These are phyloP conservation scores for Eidolon helvum DNA, from an alignment of 2,113 vertebrate species.

Conservation along the genomic window DNA sequence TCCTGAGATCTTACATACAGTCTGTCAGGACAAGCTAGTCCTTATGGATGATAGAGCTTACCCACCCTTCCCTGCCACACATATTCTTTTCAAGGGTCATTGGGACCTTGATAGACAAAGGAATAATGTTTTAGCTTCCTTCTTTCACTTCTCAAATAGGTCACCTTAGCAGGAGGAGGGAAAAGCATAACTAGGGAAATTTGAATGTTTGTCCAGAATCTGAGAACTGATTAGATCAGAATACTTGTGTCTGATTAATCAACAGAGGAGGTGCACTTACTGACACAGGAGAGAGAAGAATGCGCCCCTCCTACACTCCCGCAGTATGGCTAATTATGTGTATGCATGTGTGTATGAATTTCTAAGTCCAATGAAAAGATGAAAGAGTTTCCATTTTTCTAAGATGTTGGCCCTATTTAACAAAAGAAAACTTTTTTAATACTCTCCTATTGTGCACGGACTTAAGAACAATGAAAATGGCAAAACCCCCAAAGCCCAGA, in stretches of 20 bases:
- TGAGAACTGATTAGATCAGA: not conserved
- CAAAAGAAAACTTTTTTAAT: not conserved
- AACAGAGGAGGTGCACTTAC: not conserved
- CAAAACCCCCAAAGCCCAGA: not conserved
- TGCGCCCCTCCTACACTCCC: not conserved
- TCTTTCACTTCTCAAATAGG: not conserved
- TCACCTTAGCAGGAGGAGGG: not conserved
- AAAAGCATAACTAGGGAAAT: not conserved
- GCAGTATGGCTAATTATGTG: not conserved
- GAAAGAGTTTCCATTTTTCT: not conserved
- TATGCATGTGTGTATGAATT: not conserved
- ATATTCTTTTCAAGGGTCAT: rapidly evolving
- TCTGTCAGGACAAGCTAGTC: not conserved
- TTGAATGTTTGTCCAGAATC: conserved; percentile 17
- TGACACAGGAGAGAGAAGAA: not conserved
- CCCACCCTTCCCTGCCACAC: not conserved
- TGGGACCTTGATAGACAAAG: not conserved
- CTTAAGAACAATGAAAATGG: not conserved
- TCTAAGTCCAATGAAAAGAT: not conserved
- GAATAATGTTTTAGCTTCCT: not conserved
- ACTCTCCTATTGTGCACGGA: not conserved
- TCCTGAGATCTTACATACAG: not conserved
- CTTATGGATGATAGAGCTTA: not conserved
- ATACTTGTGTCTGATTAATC: not conserved
- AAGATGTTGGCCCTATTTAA: not conserved